Base-by-base conservation (phyloP, 2,113 vertebrate genomes). In the Pachycephala philippinensis region DNA sequence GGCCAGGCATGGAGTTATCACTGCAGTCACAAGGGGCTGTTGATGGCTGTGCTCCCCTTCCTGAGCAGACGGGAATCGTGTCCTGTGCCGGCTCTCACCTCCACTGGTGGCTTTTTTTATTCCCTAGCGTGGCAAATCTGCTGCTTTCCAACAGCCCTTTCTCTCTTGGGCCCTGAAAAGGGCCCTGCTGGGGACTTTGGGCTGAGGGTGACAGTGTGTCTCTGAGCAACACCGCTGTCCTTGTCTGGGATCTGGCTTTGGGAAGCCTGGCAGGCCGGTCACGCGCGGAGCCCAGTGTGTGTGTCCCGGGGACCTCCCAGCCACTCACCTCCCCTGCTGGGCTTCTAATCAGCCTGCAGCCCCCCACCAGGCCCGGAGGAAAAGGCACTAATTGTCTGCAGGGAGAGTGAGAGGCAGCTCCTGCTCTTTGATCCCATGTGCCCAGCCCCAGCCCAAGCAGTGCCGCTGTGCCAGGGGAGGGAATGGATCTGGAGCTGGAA, bases 261-360 rank as follows among this genome's bases (percentile, higher is more conserved):
- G 1, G 17, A 24, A 82, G 65, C 90, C 59, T 2, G 3, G 39
- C 81, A 33, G 57, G 57, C 84, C 4, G 52, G 35, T 66, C 60
- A 21, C 69, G 28, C 0, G 0, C 20, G 0, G 91, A 50, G 61
- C 61, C 70, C 61, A 61, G 59, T 42, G 1, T 13, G 63, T 79
- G 78, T 12, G 44, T 65, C 78, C 31, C 3, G 0, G 66, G 63
- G 88, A 94, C 95, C 92, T 83, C 94, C 90, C 95, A 87, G 86
- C 77, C 78, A 20, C 84, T 84, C 4, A 9, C 52, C 39, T 56
- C 57, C 78, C 90, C 85, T 21, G 79, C 90, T 66, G 94, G 18
- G 66, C 79, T 70, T 63, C 85, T 93, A 39, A 93, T 83, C 92
- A 92, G 95, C 90, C 70, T 79, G 82, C 90, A 90, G 87, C 40